These are phyloP conservation scores for Cephus pulcher DNA, from an alignment of 2,888 invertebrate genomes.

Conservation along the genomic window DNA sequence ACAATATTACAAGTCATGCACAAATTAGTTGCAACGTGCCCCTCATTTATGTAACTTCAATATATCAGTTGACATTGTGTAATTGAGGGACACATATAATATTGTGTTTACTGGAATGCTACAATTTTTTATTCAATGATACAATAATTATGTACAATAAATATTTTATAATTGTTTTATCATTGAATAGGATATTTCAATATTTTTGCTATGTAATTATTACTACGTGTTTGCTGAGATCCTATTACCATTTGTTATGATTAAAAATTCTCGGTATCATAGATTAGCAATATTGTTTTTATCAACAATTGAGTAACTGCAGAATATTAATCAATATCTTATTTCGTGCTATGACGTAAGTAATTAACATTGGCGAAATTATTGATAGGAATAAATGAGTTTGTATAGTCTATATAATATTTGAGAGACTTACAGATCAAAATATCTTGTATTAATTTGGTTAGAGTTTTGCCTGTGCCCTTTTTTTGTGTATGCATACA, in stretches of 20 bases:
- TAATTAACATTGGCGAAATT: conserved; percentile 39
- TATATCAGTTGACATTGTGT: no score
- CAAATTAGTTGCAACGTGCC: no score
- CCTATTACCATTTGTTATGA: background rate
- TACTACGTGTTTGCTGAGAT: background rate
- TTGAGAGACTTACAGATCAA: background rate
- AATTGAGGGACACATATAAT: no score
- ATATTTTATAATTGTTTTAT: background rate
- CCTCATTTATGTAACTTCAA: no score
- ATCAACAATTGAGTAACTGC: no score
- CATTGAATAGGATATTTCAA: background rate
- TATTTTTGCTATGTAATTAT: background rate
- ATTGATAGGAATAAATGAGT: conserved; percentile 24
- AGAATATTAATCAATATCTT: no score
- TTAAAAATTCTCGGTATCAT: background rate
- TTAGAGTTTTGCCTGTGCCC: no score
- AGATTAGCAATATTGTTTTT: no score
- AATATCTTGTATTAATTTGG: background rate
- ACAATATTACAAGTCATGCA: no score
- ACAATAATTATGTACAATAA: background rate
- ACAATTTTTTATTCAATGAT: background rate
- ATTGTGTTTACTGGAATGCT: background rate
- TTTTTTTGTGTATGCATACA: no score
- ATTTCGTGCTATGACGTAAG: no score
- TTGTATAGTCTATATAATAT: no score